These are phyloP conservation scores for Sebastes nivosus DNA, from an alignment of 2,797 vertebrate species.

Conservation along the genomic window DNA sequence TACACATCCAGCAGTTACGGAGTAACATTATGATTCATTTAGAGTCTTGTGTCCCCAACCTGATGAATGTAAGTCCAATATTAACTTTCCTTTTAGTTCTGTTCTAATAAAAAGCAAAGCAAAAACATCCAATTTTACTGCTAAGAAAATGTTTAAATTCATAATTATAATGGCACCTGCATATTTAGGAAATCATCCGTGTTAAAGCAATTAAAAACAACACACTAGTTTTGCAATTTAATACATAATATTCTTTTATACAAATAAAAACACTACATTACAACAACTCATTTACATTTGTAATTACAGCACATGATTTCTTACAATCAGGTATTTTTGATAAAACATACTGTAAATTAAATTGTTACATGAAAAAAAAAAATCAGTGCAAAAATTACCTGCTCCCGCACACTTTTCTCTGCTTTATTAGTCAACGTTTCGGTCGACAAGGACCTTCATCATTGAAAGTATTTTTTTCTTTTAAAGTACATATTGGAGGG, in stretches of 20 bases:
- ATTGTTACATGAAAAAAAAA: not conserved
- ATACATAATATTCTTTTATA: not conserved
- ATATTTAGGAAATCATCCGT: not conserved
- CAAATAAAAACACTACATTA: not conserved
- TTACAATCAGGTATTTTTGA: not conserved
- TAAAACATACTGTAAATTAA: not conserved
- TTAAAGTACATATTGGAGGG: no score
- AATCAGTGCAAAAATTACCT: not conserved
- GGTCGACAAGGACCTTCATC: fast-evolving
- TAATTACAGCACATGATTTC: not conserved
- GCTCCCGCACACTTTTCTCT: no score
- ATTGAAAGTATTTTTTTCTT: no score
- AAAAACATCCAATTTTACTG: not conserved
- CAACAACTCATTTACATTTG: not conserved
- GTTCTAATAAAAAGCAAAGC: not conserved
- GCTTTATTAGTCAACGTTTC: no score
- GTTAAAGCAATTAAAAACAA: not conserved
- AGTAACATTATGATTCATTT: no score
- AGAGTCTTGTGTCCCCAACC: no score
- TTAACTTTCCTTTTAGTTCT: no score
- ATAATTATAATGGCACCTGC: not conserved
- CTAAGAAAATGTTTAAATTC: not conserved
- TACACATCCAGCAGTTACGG: no score
- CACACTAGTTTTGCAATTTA: not conserved
- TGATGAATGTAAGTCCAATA: no score